Percentiles rank a stretch among this genome's conserved stretches.
Conservation (phyloP, 92 coral and sea anemone genomes). For the Phymanthus crucifer region DNA sequence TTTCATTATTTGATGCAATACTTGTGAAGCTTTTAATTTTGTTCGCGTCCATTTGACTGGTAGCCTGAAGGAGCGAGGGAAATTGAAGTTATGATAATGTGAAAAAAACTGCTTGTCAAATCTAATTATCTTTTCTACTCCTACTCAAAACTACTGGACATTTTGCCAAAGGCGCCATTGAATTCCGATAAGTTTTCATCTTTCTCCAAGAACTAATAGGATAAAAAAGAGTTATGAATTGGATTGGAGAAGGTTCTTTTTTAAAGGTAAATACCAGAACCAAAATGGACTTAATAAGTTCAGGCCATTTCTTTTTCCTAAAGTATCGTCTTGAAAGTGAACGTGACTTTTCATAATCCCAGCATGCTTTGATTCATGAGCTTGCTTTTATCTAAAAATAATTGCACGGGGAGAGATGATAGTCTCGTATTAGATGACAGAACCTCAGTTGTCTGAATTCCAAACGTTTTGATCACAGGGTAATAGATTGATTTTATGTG, state of each 20-base stretch:
- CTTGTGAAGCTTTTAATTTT: conserved; percentile 46
- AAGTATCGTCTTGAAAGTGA: no score
- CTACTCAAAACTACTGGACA: background rate
- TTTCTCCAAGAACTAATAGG: background rate
- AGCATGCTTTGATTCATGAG: no score
- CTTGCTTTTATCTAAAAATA: no score
- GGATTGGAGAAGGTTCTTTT: background rate
- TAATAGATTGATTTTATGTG: no score
- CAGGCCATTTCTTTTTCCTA: no score
- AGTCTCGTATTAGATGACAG: no score
- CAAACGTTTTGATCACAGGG: no score
- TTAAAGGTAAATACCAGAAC: no score
- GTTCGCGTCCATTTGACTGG: conserved; percentile 32
- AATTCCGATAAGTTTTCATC: background rate
- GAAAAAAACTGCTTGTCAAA: background rate
- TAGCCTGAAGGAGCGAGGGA: conserved; percentile 15
- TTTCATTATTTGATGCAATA: background rate
- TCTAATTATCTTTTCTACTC: background rate
- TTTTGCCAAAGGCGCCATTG: conserved; percentile 21
- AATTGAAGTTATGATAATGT: conserved; percentile 4
- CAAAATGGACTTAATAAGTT: background rate
- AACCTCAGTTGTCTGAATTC: no score
- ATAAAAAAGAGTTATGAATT: background rate
- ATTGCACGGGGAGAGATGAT: no score
- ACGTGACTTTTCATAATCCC: no score